These are phyloP conservation scores for Priocnemis perturbator DNA, from an alignment of 2,888 invertebrate genomes.

Conservation along the genomic window DNA sequence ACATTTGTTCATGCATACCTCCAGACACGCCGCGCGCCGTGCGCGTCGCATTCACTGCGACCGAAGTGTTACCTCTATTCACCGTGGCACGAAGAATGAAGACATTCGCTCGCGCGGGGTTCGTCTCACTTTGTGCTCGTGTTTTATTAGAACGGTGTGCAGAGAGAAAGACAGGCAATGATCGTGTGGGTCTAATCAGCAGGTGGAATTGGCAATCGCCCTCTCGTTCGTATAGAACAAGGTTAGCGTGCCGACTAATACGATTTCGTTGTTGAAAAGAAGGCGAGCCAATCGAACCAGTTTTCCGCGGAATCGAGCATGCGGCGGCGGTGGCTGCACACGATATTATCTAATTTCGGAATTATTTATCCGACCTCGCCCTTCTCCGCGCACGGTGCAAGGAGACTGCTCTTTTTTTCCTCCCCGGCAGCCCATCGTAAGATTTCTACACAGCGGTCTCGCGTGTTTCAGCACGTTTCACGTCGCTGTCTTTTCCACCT, in stretches of 20 bases:
- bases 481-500: too few relatives aligned
- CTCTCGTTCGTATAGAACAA: conserved; percentile 31
- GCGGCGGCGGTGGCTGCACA: conserved; percentile 12
- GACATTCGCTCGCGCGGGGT: too few relatives aligned
- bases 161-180: neutral
- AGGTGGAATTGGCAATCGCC: conserved; percentile 30
- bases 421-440: neutral
- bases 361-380: conserved; percentile 36
- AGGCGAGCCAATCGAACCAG: conserved; percentile 40
- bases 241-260: conserved; percentile 42
- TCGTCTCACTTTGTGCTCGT: too few relatives aligned
- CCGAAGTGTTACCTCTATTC: too few relatives aligned
- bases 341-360: conserved; percentile 43
- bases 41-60: too few relatives aligned
- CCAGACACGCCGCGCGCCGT: too few relatives aligned
- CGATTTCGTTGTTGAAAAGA: conserved; percentile 36
- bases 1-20: too few relatives aligned
- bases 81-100: too few relatives aligned
- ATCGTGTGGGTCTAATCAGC: conserved; percentile 35
- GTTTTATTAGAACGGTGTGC: too few relatives aligned
- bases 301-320: conserved; percentile 27
- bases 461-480: too few relatives aligned
- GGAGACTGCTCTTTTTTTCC: conserved; percentile 16
- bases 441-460: too few relatives aligned
- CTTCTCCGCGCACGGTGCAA: conserved; percentile 15